Conservation (phyloP, 2,797 vertebrate genomes). For the Chromis chromis region DNA sequence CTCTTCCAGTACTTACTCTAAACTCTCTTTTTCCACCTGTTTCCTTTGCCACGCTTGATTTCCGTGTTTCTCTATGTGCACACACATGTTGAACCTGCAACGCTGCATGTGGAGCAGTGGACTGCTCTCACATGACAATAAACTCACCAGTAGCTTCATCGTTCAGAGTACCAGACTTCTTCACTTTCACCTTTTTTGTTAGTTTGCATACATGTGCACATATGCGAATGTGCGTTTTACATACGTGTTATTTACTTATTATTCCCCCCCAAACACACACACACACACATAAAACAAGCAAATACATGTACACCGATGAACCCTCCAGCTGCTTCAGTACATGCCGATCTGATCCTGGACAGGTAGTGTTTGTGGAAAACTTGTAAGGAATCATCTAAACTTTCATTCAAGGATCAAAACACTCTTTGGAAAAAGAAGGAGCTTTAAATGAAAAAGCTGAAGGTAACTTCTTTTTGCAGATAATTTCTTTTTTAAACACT, state of each 20-base stretch:
- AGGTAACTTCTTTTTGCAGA: too few species aligned
- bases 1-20: slow-evolving; percentile 28
- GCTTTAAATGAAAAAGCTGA: not conserved
- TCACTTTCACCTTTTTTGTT: slow-evolving; percentile 64
- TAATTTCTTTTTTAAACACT: too few species aligned
- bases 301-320: slow-evolving; percentile 72
- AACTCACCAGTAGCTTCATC: slow-evolving; percentile 92
- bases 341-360: slow-evolving; percentile 1
- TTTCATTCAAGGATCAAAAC: not conserved
- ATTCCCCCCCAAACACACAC: slow-evolving; percentile 77
- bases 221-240: slow-evolving; percentile 51
- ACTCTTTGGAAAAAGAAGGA: not conserved
- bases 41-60: slow-evolving; percentile 51
- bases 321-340: slow-evolving; percentile 8
- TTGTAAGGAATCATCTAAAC: not conserved
- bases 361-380: not conserved
- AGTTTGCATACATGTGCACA: slow-evolving; percentile 69
- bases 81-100: slow-evolving; percentile 98
- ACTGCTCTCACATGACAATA: slow-evolving; percentile 83
- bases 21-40: slow-evolving; percentile 77
- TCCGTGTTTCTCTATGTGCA: slow-evolving; percentile 83
- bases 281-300: slow-evolving; percentile 84
- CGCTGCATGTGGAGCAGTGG: slow-evolving; percentile 89
- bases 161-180: slow-evolving; percentile 96
- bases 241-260: slow-evolving; percentile 61